Base-by-base conservation (phyloP, 2,113 vertebrate species). In the Geococcyx californianus region DNA sequence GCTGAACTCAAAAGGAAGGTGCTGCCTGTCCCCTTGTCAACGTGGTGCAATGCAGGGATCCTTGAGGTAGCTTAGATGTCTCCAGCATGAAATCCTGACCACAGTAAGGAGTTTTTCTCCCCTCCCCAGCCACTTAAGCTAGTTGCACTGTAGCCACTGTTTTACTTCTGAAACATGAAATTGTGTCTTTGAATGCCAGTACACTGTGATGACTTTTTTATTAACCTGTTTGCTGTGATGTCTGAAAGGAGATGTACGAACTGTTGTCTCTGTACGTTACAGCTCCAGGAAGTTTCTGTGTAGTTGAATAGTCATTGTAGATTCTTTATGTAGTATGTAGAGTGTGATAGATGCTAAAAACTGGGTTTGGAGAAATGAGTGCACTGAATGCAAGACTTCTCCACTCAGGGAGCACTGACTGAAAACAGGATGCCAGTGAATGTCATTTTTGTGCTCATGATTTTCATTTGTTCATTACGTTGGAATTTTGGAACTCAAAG, bases 21-120 rank as follows among this genome's bases (percentile, higher is more conserved):
- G 26, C 3, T 1, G 0, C 5, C 9, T 6, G 1, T 36, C 18
- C 5, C 1, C 10, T 25, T 6, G 17, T 56, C 10, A 59, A 26
- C 2, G 2, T n/a, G 34, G 42, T 2, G 4, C 2, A 10, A 3
- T 17, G 36, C 3, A 26, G 18, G 54, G n/a, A 20, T 83, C 16
- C 14, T 42, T 59, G 33, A 59, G 38, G 8, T 29, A 11, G 28
- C 38, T 90, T 25, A 33, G 34, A 6, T 56, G 29, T 44, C 40
- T 60, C 15, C 52, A 73, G 58, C 16, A 7, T 13, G 19, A 72
- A 51, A 63, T 55, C 15, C 31, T 87, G 15, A 17, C 25, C 19
- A 67, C 34, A 17, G 26, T 11, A 38, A 59, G 31, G 15, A 55
- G 10, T 23, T 78, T 74, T 62, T 20, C 15, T 72, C 26, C 25